These are phyloP conservation scores for Paguma larvata DNA, from an alignment of 2,797 vertebrate genomes.

Conservation along the genomic window DNA sequence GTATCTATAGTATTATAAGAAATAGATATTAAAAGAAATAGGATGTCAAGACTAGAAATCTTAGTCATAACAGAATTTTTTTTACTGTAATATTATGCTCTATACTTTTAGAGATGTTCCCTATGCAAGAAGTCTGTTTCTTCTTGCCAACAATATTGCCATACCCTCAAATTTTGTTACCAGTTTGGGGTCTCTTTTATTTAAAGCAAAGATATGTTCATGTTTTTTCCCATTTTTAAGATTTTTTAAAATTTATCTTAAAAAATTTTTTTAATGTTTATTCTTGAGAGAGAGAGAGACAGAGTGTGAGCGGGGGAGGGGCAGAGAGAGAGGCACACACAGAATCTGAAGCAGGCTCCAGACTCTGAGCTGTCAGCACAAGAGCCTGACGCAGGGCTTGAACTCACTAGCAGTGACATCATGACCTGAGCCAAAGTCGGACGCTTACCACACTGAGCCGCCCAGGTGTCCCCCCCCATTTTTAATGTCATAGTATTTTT, in stretches of 20 bases:
- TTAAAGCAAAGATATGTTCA: constrained; percentile 48
- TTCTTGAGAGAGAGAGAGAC: too few relatives aligned
- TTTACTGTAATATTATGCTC: neutral
- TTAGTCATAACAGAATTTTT: constrained; percentile 28
- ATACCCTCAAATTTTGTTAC: constrained; percentile 1
- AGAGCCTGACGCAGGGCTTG: too few relatives aligned
- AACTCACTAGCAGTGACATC: too few relatives aligned
- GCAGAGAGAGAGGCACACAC: too few relatives aligned
- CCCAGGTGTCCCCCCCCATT: too few relatives aligned
- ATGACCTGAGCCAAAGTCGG: too few relatives aligned
- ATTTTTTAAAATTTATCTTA: constrained; percentile 58
- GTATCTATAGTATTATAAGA: neutral
- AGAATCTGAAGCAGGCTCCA: too few relatives aligned
- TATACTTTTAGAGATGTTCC: constrained; percentile 29
- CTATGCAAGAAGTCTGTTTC: constrained; percentile 5
- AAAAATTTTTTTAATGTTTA: constrained; percentile 41
- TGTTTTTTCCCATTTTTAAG: constrained; percentile 55
- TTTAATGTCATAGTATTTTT: too few relatives aligned
- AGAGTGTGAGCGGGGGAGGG: too few relatives aligned
- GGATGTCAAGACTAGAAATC: constrained; percentile 34
- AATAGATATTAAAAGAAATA: constrained; percentile 59
- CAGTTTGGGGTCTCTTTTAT: constrained; percentile 37
- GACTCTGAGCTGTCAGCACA: too few relatives aligned
- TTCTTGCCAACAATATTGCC: constrained; percentile 1
- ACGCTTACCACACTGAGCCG: too few relatives aligned